Conservation (phyloP, 2,797 vertebrate species). For the Morelia viridis region DNA sequence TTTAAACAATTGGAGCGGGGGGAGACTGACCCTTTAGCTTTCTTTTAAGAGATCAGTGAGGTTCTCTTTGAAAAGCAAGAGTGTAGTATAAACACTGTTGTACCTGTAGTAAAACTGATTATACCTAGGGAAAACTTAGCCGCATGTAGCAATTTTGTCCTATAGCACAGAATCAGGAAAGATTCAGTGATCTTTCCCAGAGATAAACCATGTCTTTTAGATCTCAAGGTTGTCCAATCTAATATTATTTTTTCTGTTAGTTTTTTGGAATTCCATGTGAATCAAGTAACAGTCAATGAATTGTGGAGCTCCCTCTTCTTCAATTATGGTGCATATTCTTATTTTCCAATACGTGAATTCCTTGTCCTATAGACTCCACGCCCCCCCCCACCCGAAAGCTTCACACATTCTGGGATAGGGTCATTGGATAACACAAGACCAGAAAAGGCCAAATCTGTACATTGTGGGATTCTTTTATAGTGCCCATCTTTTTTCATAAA, state of each 20-base stretch:
- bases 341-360: background rate
- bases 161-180: background rate
- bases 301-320: background rate
- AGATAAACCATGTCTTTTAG: background rate
- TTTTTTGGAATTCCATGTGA: background rate
- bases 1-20: conserved; percentile 8
- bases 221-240: background rate
- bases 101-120: background rate
- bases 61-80: conserved; percentile 15
- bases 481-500: background rate
- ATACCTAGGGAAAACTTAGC: background rate
- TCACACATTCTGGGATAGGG: background rate
- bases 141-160: background rate
- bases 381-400: background rate
- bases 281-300: background rate
- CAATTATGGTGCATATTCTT: background rate
- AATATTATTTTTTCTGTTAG: background rate
- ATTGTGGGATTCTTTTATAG: background rate
- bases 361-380: background rate
- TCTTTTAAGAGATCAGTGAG: background rate
- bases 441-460: background rate
- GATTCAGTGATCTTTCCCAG: background rate
- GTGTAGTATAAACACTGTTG: conserved; percentile 2
- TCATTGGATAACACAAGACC: background rate
- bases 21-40: background rate